Conservation (phyloP, 2,888 invertebrate species). For the Conchocele bisecta region DNA sequence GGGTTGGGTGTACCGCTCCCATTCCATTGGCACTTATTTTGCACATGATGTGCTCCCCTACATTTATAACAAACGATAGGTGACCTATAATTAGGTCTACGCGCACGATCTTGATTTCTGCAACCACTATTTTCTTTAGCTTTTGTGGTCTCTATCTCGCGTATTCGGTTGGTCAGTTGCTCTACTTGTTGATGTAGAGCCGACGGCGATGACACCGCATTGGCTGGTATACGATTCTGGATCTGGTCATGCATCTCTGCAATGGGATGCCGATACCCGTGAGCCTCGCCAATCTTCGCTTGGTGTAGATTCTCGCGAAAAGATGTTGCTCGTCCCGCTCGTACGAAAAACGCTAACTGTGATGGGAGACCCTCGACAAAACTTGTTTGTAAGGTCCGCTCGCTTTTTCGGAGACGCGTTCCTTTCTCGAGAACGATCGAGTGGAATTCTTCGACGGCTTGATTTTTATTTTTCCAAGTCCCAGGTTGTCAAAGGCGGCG, state of each 20-base stretch:
- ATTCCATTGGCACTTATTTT: conserved; percentile 10
- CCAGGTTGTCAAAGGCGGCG: conserved; percentile 21
- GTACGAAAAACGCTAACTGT: conserved; percentile 34
- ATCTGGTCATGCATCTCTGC: background rate
- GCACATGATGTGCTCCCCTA: background rate
- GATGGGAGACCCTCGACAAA: conserved; percentile 20
- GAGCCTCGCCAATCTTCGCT: conserved; percentile 39
- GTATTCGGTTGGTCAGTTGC: too few relatives aligned
- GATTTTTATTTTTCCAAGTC: background rate
- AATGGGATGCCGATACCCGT: conserved; percentile 15
- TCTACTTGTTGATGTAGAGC: too few relatives aligned
- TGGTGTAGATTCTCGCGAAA: conserved; percentile 19
- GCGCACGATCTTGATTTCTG: too few relatives aligned
- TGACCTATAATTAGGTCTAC: background rate
- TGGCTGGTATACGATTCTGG: background rate
- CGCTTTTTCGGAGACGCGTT: conserved; percentile 12
- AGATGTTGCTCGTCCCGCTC: conserved; percentile 14
- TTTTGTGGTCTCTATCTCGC: too few relatives aligned
- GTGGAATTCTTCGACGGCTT: conserved; percentile 39
- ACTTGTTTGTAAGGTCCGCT: conserved; percentile 13
- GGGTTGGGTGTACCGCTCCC: background rate
- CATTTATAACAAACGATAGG: conserved; percentile 9
- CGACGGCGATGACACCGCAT: background rate
- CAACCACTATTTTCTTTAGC: too few relatives aligned
- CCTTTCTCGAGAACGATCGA: conserved; percentile 35